phyloP scores from a whole-genome alignment of 2,888 invertebrate genomes.

The Callimorpha dominula region DNA sequence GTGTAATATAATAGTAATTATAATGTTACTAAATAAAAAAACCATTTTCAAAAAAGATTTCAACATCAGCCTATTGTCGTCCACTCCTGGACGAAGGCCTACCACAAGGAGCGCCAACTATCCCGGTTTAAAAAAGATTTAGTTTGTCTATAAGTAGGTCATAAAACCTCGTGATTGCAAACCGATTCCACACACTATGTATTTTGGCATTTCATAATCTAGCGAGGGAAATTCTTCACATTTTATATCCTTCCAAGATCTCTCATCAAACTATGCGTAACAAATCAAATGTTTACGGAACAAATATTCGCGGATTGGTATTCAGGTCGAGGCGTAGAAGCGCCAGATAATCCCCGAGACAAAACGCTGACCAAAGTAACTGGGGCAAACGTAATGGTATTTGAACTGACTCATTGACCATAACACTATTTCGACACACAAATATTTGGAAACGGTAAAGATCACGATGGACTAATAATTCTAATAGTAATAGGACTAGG shows the following conservation, averaged over 20 bases:
- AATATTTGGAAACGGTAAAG: constrained; percentile 46
- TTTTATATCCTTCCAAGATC: neutral
- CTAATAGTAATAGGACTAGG: neutral
- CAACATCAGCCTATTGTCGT: too few species aligned
- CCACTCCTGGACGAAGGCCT: too few species aligned
- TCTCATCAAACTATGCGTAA: constrained; percentile 24
- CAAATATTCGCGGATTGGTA: constrained; percentile 64
- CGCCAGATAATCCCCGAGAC: constrained; percentile 67
- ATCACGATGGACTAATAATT: constrained; percentile 26
- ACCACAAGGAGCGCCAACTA: too few species aligned
- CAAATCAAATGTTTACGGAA: constrained; percentile 64
- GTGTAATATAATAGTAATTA: neutral
- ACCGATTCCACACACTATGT: neutral
- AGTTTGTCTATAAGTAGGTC: neutral
- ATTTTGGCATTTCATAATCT: neutral
- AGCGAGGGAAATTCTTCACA: neutral
- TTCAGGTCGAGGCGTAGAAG: constrained; percentile 67
- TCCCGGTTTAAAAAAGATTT: neutral
- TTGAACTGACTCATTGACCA: constrained; percentile 59
- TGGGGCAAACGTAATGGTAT: constrained; percentile 60
- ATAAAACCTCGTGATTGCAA: neutral
- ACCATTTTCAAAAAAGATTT: too few species aligned
- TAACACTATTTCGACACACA: constrained; percentile 57
- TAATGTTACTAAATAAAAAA: neutral
- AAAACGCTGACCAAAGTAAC: constrained; percentile 61